Evolutionary conservation across 2,113 vertebrate genomes (phyloP).

Genomic region (Epinephelus lanceolatus): DNA sequence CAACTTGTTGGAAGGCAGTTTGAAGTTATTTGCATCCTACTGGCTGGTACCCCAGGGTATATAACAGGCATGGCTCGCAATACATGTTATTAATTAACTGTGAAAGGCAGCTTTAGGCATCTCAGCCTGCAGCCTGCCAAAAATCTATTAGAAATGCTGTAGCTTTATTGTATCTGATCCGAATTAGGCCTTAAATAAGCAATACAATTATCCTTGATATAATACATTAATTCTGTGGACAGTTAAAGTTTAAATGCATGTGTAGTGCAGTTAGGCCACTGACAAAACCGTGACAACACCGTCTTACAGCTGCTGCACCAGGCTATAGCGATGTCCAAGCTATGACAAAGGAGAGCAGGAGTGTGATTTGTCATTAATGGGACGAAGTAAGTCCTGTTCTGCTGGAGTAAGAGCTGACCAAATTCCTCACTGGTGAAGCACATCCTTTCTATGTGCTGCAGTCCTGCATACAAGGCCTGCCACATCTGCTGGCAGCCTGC

Average conservation of each 20-base stretch:
- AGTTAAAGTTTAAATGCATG: neutral
- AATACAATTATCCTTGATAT: neutral
- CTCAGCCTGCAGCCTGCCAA: neutral
- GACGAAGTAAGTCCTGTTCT: conserved; percentile 45
- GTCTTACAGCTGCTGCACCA: conserved; percentile 38
- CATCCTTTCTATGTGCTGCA: conserved; percentile 64
- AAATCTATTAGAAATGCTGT: neutral
- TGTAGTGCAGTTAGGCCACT: neutral
- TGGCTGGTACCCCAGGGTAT: neutral
- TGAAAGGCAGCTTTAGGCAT: conserved; percentile 6
- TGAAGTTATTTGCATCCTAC: neutral
- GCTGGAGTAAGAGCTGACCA: conserved; percentile 41
- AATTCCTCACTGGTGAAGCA: conserved; percentile 80
- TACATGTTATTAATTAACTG: conserved; percentile 8
- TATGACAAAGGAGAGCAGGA: conserved; percentile 21
- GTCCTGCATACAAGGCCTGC: conserved; percentile 49
- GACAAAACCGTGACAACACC: neutral
- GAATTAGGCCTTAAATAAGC: conserved; percentile 10
- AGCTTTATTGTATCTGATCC: neutral
- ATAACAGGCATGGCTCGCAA: neutral
- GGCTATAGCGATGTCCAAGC: neutral
- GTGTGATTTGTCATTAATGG: conserved; percentile 68
- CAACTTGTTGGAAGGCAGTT: neutral
- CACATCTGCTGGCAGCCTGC: conserved; percentile 78
- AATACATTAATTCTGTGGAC: neutral